Percentiles rank a stretch among this genome's conserved stretches.
phyloP scores from a whole-genome alignment of 2,797 vertebrate genomes.

The Lophotriccus pileatus region DNA sequence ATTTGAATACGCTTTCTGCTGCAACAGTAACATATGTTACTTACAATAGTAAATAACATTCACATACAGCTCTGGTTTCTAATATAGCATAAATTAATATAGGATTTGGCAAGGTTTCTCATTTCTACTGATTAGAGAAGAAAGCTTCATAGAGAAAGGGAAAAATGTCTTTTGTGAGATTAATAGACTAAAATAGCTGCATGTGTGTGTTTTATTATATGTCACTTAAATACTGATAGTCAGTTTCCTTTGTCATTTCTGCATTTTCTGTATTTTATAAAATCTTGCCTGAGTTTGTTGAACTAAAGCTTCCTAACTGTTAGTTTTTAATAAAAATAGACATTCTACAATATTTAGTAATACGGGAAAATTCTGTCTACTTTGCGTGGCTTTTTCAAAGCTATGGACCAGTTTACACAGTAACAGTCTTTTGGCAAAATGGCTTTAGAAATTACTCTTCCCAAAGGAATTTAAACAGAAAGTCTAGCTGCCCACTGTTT shows the following conservation, averaged over 20 bases:
- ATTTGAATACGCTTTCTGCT: neutral
- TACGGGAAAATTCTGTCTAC: neutral
- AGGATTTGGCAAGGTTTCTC: neutral
- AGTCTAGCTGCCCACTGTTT: neutral
- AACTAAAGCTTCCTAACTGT: neutral
- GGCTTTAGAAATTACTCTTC: neutral
- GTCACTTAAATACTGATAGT: neutral
- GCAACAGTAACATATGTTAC: neutral
- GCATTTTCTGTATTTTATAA: neutral
- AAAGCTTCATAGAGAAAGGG: neutral
- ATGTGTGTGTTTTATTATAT: neutral
- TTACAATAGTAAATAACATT: neutral
- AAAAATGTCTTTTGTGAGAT: neutral
- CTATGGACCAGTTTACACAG: neutral
- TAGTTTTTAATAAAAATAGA: neutral
- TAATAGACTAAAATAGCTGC: neutral
- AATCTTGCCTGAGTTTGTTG: neutral
- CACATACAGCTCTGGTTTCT: neutral
- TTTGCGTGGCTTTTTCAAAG: neutral
- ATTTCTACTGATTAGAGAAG: neutral
- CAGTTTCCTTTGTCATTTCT: neutral
- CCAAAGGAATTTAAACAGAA: conserved; percentile 26
- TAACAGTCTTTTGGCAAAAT: neutral
- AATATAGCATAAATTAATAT: neutral
- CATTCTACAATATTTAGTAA: neutral